phyloP scores from a whole-genome alignment of 2,797 vertebrate genomes.

The Mormyrops attenuatus region DNA sequence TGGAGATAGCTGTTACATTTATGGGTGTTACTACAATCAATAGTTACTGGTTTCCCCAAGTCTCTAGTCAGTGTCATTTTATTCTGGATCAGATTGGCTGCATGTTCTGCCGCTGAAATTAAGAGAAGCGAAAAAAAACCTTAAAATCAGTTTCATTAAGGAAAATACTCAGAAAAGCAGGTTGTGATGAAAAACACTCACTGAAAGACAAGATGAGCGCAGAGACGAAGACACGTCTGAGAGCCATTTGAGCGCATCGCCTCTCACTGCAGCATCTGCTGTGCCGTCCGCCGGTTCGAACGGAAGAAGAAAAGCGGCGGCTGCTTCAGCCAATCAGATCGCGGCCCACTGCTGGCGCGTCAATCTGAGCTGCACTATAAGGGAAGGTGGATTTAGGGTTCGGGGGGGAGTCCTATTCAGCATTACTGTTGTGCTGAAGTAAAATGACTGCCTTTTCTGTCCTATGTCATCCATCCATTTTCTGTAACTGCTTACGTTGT shows the following conservation, averaged over 20 bases:
- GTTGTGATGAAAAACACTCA: background rate
- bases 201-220: background rate
- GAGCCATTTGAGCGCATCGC: background rate
- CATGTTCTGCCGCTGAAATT: background rate
- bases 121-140: background rate
- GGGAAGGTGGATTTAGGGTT: background rate
- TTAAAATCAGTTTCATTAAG: background rate
- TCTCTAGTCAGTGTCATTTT: background rate
- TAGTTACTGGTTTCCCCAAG: background rate
- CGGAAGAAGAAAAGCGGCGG: background rate
- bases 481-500: background rate
- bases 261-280: background rate
- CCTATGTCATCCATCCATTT: background rate
- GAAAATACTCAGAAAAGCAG: background rate
- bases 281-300: background rate
- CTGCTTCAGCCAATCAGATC: background rate
- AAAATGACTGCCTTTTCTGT: background rate
- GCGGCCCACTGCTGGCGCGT: background rate
- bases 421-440: background rate
- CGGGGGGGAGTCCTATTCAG: background rate
- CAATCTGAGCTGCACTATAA: background rate
- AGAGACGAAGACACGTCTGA: background rate
- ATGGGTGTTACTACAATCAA: background rate
- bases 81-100: background rate
- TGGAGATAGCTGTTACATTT: background rate